Evolutionary conservation across 2,888 invertebrate species (phyloP).

Genomic region (Agonopterix subpropinquella): DNA sequence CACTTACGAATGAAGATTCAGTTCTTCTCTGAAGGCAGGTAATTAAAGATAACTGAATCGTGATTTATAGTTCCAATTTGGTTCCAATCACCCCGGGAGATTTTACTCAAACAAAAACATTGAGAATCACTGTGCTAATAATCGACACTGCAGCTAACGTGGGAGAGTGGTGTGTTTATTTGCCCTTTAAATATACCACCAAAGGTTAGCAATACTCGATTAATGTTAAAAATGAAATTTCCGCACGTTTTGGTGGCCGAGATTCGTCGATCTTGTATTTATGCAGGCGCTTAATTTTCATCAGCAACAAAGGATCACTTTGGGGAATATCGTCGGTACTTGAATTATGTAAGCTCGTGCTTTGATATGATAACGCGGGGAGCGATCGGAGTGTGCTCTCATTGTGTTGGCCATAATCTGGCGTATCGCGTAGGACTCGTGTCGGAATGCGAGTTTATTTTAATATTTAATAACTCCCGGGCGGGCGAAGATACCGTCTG

Average conservation of each 20-base stretch:
- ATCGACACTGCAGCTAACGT: neutral
- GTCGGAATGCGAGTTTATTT: constrained; percentile 73
- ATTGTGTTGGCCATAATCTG: constrained; percentile 70
- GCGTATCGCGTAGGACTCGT: constrained; percentile 69
- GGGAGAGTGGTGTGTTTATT: constrained; percentile 13
- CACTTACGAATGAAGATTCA: no score
- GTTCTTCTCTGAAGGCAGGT: no score
- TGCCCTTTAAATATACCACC: constrained; percentile 23
- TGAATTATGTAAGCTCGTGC: constrained; percentile 61
- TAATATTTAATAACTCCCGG: constrained; percentile 74
- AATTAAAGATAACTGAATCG: no score
- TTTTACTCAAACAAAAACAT: no score
- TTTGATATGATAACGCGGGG: constrained; percentile 66
- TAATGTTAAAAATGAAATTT: neutral
- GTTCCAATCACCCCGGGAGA: no score
- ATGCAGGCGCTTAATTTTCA: constrained; percentile 43
- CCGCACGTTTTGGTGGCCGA: neutral
- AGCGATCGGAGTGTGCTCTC: constrained; percentile 61
- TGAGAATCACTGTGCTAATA: neutral
- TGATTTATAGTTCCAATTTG: no score
- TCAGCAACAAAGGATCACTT: constrained; percentile 26
- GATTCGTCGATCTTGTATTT: constrained; percentile 11
- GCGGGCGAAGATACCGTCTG: constrained; percentile 64
- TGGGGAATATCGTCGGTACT: constrained; percentile 37
- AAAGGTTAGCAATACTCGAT: constrained; percentile 18